Percentiles rank a stretch among this genome's conserved stretches.
These are phyloP conservation scores for Thymelicus lineola DNA, from an alignment of 2,888 invertebrate species.

Conservation along the genomic window DNA sequence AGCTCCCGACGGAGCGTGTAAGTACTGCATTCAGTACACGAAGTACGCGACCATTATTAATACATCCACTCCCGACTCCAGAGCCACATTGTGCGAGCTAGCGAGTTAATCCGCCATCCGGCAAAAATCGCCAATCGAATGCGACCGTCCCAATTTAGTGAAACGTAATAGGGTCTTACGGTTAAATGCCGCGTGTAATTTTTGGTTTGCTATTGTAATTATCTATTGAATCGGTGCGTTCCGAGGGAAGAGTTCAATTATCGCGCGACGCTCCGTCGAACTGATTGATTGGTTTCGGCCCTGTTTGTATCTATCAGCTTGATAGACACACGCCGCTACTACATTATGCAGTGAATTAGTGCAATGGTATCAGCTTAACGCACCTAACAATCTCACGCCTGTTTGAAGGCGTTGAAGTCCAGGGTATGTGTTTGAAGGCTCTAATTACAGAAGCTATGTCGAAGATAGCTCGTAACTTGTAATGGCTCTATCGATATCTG, in stretches of 20 bases:
- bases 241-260: slow-evolving; percentile 81
- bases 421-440: slow-evolving; percentile 3
- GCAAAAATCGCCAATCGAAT: slow-evolving; percentile 78
- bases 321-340: slow-evolving; percentile 66
- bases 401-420: slow-evolving; percentile 5
- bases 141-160: slow-evolving; percentile 76
- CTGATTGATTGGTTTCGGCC: slow-evolving; percentile 80
- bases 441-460: background rate
- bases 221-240: slow-evolving; percentile 75
- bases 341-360: slow-evolving; percentile 67
- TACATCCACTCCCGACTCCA: slow-evolving; percentile 76
- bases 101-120: slow-evolving; percentile 78
- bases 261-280: slow-evolving; percentile 70
- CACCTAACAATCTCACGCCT: slow-evolving; percentile 26
- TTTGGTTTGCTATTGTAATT: slow-evolving; percentile 84
- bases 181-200: slow-evolving; percentile 82
- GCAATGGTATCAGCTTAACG: slow-evolving; percentile 57
- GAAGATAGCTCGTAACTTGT: background rate
- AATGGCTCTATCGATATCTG: no score
- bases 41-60: slow-evolving; percentile 69
- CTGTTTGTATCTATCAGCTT: slow-evolving; percentile 69
- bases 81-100: slow-evolving; percentile 75
- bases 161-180: slow-evolving; percentile 77
- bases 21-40: slow-evolving; percentile 80
- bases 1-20: slow-evolving; percentile 80